Evolutionary conservation across 1,140 invertebrate species (phyloP).

Genomic region (Zaprionus inermis): DNA sequence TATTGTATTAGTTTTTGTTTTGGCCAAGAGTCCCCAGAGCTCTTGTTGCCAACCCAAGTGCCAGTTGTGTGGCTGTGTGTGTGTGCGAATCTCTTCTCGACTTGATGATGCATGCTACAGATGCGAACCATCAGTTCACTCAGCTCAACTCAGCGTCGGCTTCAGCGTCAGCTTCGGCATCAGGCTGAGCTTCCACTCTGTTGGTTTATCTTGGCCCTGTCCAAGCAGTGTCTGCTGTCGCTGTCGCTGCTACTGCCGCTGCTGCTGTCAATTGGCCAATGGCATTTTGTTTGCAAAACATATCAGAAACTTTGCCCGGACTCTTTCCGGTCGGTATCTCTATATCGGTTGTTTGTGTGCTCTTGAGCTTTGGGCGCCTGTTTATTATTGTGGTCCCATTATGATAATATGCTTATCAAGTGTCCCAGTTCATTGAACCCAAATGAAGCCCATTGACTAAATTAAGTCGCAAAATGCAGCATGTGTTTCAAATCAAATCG

Average conservation of each 20-base stretch:
- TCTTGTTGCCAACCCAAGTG: constrained; percentile 34
- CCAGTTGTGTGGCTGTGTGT: constrained; percentile 6
- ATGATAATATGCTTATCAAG: constrained; percentile 77
- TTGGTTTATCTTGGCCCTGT: constrained; percentile 50
- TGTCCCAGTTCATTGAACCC: constrained; percentile 61
- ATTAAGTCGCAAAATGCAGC: constrained; percentile 33
- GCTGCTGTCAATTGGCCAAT: constrained; percentile 68
- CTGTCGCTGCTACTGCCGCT: constrained; percentile 19
- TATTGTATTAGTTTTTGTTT: constrained; percentile 74
- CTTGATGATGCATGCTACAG: constrained; percentile 57
- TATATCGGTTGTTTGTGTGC: constrained; percentile 46
- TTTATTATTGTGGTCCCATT: constrained; percentile 69
- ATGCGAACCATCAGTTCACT: constrained; percentile 41
- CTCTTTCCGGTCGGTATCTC: constrained; percentile 31
- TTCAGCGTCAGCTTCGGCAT: constrained; percentile 7
- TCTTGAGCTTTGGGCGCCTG: constrained; percentile 64
- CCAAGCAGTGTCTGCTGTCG: constrained; percentile 4
- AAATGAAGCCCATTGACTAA: constrained; percentile 46
- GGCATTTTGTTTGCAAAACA: constrained; percentile 79
- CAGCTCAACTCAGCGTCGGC: constrained; percentile 19
- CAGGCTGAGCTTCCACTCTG: constrained; percentile 28
- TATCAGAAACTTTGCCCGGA: constrained; percentile 71
- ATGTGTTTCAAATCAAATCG: constrained; percentile 53
- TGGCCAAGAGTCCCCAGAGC: constrained; percentile 37
- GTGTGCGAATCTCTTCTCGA: constrained; percentile 27